Evolutionary conservation across 2,113 vertebrate species (phyloP).

Genomic region (Poicephalus meyeri): DNA sequence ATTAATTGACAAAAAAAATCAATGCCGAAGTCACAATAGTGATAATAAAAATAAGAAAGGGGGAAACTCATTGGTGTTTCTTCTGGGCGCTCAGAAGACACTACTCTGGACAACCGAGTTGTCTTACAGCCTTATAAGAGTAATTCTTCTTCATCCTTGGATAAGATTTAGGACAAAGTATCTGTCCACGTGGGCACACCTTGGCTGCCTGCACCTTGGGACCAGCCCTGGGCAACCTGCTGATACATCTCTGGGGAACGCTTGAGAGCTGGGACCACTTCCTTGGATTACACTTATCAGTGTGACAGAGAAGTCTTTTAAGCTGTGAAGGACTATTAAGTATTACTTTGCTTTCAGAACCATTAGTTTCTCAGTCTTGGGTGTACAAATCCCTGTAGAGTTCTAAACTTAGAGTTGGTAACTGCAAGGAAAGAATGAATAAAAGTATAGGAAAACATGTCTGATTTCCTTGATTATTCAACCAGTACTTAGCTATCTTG

Average conservation of each 20-base stretch:
- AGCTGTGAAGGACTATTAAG: slow-evolving; percentile 1
- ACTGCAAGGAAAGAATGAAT: slow-evolving; percentile 13
- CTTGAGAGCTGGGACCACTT: background rate
- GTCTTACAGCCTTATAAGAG: background rate
- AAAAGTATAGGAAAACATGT: background rate
- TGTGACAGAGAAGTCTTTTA: background rate
- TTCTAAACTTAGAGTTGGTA: background rate
- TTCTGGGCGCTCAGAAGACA: background rate
- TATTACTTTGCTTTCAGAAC: background rate
- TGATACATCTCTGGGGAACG: background rate
- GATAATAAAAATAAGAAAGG: background rate
- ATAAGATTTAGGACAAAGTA: background rate
- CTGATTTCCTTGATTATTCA: background rate
- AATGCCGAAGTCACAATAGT: background rate
- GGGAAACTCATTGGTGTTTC: background rate
- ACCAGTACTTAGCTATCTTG: background rate
- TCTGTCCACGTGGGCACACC: background rate
- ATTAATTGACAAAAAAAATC: background rate
- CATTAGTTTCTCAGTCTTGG: slow-evolving; percentile 7
- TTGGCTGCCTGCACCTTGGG: background rate
- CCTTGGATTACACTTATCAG: background rate
- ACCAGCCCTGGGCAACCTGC: background rate
- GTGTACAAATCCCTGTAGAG: background rate
- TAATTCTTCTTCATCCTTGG: background rate
- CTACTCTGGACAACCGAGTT: background rate